phyloP scores from a whole-genome alignment of 1,140 invertebrate species.

The Vollenhovia emeryi region DNA sequence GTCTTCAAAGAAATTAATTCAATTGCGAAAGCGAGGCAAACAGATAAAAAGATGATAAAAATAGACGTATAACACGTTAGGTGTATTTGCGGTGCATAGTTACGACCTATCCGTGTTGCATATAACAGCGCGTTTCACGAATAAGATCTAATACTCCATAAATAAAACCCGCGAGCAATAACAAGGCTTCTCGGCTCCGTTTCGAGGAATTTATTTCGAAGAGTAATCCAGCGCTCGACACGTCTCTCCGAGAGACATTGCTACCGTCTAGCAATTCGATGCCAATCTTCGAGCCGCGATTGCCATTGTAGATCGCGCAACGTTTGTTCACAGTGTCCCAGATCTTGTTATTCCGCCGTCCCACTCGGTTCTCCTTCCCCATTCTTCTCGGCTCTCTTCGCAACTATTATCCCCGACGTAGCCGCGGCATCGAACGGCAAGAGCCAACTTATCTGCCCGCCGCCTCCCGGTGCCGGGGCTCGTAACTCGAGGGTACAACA shows the following conservation, averaged over 20 bases:
- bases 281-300: neutral
- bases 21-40: neutral
- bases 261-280: neutral
- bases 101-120: neutral
- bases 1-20: neutral
- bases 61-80: neutral
- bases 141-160: neutral
- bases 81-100: neutral
- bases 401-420: neutral
- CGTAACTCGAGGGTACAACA: constrained; percentile 15
- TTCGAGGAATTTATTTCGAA: neutral
- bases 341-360: constrained; percentile 8
- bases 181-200: neutral
- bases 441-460: neutral
- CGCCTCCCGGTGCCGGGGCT: neutral
- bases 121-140: neutral
- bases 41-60: neutral
- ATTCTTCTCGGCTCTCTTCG: neutral
- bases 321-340: neutral
- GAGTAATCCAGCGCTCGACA: neutral
- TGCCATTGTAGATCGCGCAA: neutral
- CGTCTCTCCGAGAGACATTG: neutral
- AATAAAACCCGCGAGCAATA: constrained; percentile 12
- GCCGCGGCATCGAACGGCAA: neutral
- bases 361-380: neutral